Base-by-base conservation (phyloP, 2,797 vertebrate genomes). In the Neosilurus hyrtlii region DNA sequence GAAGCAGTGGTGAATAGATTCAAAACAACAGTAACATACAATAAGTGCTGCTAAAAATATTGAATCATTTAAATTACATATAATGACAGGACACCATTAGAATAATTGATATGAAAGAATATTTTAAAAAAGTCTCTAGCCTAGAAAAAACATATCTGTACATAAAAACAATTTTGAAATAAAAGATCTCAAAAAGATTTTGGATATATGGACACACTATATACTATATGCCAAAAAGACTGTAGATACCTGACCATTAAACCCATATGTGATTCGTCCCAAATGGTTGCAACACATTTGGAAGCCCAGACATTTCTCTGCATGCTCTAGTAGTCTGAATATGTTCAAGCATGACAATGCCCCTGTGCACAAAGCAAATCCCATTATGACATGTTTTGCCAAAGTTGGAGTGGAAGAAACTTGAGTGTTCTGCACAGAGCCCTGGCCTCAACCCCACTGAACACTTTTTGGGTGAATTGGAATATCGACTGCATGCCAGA, bases 51-150 rank as follows among this genome's bases (percentile, higher is more conserved):
- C 51, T 63, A 66, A 75, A 66, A 82, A 76, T 67, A 57, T 26
- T 26, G 61, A 77, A 61, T 30, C 61, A 78, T 4, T n/a, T 71
- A 79, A 70, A 71, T 70, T 72, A 26, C 43, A 72, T 52, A 54
- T 72, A 75, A 72, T 79, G 67, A 72, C 43, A 37, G 59, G 24
- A 78, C 1, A 72, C n/a, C 43, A 71, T 83, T 77, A 70, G 24
- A 57, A 71, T 54, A 78, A 71, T 51, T 83, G 26, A 37, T 24
- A 26, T 68, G 56, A n/a, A 15, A 70, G 63, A 79, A 62, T 7
- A 35, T 30, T 7, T 57, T 54, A 30, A 20, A 70, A 37, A 9
- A 35, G 37, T 54, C 43, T 79, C 24, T 61, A 59, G 56, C 52
- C 2, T 57, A 52, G 52, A 57, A 57, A 74, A 59, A 35, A 57